phyloP scores from a whole-genome alignment of 2,888 invertebrate species.

The Epistrophella euchroma region DNA sequence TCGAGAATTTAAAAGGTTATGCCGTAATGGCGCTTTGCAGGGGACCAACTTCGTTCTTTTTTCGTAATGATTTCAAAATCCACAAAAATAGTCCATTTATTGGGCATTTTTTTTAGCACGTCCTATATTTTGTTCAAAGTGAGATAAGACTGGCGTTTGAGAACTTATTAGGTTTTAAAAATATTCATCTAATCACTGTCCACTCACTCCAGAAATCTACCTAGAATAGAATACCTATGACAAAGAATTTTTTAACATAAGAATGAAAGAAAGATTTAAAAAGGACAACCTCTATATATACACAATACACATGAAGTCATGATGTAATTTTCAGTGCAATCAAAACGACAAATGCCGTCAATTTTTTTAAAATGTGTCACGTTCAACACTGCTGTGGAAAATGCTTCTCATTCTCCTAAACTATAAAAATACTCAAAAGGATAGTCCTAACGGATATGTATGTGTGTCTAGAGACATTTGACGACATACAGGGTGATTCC shows the following conservation, averaged over 20 bases:
- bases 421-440: conserved; percentile 31
- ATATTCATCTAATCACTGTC: too few relatives aligned
- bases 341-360: conserved; percentile 79
- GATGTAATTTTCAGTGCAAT: conserved; percentile 77
- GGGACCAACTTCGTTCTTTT: too few relatives aligned
- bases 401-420: conserved; percentile 36
- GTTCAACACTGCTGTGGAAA: conserved; percentile 75
- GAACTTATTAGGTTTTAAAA: too few relatives aligned
- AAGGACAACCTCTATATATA: conserved; percentile 7
- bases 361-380: conserved; percentile 78
- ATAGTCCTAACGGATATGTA: conserved; percentile 12
- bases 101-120: too few relatives aligned
- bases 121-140: too few relatives aligned
- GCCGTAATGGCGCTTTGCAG: too few relatives aligned
- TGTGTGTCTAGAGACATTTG: neutral
- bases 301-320: conserved; percentile 21
- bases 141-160: too few relatives aligned
- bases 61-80: too few relatives aligned
- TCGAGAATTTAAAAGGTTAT: too few relatives aligned
- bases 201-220: too few relatives aligned
- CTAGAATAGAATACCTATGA: neutral
- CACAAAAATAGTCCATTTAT: too few relatives aligned
- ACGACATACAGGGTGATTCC: neutral
- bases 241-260: neutral
- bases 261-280: conserved; percentile 42